Evolutionary conservation across 2,797 vertebrate genomes (phyloP), one percentile per base, ranked within the genome.

Genomic region (Tiaroga cobitis): DNA sequence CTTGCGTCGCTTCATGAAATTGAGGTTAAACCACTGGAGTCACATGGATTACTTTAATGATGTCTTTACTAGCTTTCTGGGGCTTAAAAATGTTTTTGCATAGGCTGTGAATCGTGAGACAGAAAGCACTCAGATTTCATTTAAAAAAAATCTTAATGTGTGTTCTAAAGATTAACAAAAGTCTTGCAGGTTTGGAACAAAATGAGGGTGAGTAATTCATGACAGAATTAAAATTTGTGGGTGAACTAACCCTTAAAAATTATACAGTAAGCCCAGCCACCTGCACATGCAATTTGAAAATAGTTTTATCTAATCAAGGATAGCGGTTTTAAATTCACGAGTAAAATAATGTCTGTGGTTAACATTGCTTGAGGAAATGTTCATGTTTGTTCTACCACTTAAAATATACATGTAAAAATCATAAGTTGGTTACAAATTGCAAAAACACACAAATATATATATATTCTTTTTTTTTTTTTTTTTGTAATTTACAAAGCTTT

Each of bases 251-350:
- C 26, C 15, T 32, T 32, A 26, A 68, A 29, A 46, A 49, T 37
- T 68, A 86, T 80, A 85, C 39, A 43, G 69, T 59, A 85, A 85
- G 82, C 77, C 72, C 72, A 41, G 26, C 19, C 39, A 78, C 59
- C 8, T 80, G 43, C 73, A 75, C 63, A 72, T 46, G 10, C 18
- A 61, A 46, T 32, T 18, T 87, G 67, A 73, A 81, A 81, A 85
- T 85, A 59, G 34, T 80, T 77, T 34, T 82, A 32, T 73, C 76
- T 83, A 15, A 80, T 77, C 80, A 83, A n/a, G 74, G 32, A 16
- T n/a, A 34, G 49, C n/a, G 13, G 1, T 77, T 77, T 34, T 39
- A 77, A 39, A 26, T 59, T 5, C 15, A 10, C 7, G 15, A 61
- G n/a, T 21, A 43, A 78, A 63, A 19, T 78, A 19, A 78, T 29